Conservation (phyloP, 1,140 invertebrate species). For the Drosophila santomea region DNA sequence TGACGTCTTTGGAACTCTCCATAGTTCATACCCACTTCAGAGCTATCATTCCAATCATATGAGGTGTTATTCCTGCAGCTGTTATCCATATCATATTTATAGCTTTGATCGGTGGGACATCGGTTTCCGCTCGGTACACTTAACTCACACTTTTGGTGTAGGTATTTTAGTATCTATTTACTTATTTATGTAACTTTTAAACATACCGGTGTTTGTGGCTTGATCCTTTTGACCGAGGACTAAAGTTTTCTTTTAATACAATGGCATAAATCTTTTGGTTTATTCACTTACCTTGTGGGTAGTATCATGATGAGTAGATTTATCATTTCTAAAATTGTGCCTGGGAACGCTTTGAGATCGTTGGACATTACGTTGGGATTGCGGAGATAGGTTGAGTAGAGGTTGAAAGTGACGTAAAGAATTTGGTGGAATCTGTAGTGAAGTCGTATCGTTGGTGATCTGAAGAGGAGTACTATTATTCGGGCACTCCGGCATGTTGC, state of each 20-base stretch:
- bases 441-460: neutral
- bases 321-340: neutral
- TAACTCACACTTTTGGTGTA: neutral
- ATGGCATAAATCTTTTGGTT: too few relatives aligned
- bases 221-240: neutral
- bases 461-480: neutral
- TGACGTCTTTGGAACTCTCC: conserved; percentile 12
- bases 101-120: neutral
- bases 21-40: conserved; percentile 15
- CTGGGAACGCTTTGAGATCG: conserved; percentile 22
- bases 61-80: neutral
- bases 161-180: neutral
- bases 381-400: neutral
- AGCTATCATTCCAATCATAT: conserved; percentile 1
- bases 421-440: neutral
- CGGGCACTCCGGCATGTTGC: neutral
- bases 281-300: neutral
- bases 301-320: neutral
- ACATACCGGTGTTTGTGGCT: neutral
- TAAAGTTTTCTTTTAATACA: neutral
- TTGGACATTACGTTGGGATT: neutral
- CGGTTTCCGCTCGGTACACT: neutral
- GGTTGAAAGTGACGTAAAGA: neutral
- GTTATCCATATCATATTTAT: neutral
- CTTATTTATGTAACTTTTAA: neutral